These are phyloP conservation scores for Hippocampus mohnikei DNA, from an alignment of 2,113 vertebrate species.

Conservation along the genomic window DNA sequence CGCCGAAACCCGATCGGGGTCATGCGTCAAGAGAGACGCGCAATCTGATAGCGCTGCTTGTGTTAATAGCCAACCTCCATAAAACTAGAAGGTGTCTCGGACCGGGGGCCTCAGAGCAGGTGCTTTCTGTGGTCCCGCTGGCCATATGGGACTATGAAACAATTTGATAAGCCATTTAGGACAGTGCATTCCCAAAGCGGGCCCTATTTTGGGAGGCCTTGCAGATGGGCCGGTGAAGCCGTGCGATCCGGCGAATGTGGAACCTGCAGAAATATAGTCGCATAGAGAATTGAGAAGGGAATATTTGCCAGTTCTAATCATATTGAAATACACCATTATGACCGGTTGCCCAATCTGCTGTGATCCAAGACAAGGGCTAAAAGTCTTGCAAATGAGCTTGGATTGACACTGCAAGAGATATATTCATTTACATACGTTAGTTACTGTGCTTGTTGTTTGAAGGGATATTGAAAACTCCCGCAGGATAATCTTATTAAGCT, in stretches of 20 bases:
- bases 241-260: background rate
- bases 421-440: background rate
- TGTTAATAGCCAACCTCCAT: constrained; percentile 67
- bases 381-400: background rate
- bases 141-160: constrained; percentile 55
- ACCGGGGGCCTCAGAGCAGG: constrained; percentile 65
- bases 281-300: background rate
- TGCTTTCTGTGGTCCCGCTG: constrained; percentile 62
- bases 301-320: background rate
- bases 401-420: background rate
- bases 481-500: background rate
- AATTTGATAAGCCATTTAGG: constrained; percentile 58
- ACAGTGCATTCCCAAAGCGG: constrained; percentile 46
- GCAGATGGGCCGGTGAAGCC: constrained; percentile 7
- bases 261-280: background rate
- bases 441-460: background rate
- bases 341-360: background rate
- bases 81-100: constrained; percentile 63
- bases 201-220: constrained; percentile 22
- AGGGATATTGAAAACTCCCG: background rate
- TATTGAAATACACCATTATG: background rate
- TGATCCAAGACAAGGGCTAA: background rate
- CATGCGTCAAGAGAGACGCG: constrained; percentile 59
- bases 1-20: constrained; percentile 54
- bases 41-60: constrained; percentile 66